Conservation (phyloP, 1,140 invertebrate species). For the Drosophila sucinea region DNA sequence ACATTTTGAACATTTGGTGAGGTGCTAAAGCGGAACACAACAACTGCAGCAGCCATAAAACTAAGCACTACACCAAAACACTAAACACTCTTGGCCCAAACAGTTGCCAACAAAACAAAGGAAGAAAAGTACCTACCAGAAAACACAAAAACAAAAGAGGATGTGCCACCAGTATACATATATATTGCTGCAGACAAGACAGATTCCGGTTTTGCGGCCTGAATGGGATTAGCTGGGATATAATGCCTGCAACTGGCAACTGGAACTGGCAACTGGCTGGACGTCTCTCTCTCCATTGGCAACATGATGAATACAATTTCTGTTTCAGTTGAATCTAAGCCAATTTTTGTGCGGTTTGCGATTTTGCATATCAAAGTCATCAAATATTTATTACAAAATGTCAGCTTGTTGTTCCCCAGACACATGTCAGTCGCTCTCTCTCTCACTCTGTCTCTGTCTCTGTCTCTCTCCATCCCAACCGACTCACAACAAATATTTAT, state of each 20-base stretch:
- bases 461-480: background rate
- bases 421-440: slow-evolving; percentile 33
- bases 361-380: slow-evolving; percentile 66
- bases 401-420: slow-evolving; percentile 63
- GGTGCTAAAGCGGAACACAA: slow-evolving; percentile 52
- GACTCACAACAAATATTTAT: slow-evolving; percentile 52
- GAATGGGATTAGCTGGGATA: slow-evolving; percentile 42
- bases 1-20: slow-evolving; percentile 45
- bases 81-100: slow-evolving; percentile 6
- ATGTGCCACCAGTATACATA: slow-evolving; percentile 2
- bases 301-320: slow-evolving; percentile 30
- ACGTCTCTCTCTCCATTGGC: slow-evolving; percentile 33
- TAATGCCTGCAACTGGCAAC: slow-evolving; percentile 18
- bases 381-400: slow-evolving; percentile 68
- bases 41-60: slow-evolving; percentile 49
- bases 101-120: slow-evolving; percentile 39
- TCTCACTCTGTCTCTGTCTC: slow-evolving; percentile 7
- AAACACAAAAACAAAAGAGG: background rate
- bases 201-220: slow-evolving; percentile 3
- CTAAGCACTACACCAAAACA: slow-evolving; percentile 40
- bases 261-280: background rate
- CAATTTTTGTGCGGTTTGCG: slow-evolving; percentile 59
- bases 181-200: slow-evolving; percentile 26
- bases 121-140: background rate
- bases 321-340: slow-evolving; percentile 45